Conservation (phyloP, 2,113 vertebrate genomes). For the Acinonyx jubatus region DNA sequence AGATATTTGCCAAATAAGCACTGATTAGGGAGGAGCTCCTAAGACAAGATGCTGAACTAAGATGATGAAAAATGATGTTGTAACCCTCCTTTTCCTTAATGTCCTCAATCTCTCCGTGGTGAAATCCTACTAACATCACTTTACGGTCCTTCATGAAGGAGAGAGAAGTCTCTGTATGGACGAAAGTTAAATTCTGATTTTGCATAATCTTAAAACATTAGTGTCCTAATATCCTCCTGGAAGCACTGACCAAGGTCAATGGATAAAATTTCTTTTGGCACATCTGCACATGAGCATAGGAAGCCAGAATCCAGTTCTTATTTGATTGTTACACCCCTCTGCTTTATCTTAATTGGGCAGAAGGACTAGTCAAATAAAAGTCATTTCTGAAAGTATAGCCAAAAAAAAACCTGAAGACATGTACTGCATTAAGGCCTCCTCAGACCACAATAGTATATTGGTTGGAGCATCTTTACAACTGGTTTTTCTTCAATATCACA, state of each 20-base stretch:
- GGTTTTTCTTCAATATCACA: neutral
- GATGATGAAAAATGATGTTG: neutral
- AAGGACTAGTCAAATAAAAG: neutral
- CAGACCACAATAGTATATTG: neutral
- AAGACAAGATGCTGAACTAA: neutral
- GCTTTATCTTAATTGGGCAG: neutral
- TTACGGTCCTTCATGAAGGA: neutral
- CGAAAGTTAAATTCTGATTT: neutral
- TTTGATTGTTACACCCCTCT: neutral
- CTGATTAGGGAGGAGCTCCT: neutral
- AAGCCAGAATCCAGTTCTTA: neutral
- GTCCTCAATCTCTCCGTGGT: neutral
- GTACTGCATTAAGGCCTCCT: neutral
- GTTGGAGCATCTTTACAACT: neutral
- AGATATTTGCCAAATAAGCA: neutral
- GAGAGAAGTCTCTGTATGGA: neutral
- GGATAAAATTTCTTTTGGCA: neutral
- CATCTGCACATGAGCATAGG: neutral
- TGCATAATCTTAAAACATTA: neutral
- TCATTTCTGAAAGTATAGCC: neutral
- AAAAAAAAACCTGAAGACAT: neutral
- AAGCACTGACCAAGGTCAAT: neutral
- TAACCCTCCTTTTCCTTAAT: neutral
- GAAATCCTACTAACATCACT: neutral
- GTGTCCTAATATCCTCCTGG: neutral